phyloP scores from a whole-genome alignment of 2,888 invertebrate species.

The Dasypolia templi region DNA sequence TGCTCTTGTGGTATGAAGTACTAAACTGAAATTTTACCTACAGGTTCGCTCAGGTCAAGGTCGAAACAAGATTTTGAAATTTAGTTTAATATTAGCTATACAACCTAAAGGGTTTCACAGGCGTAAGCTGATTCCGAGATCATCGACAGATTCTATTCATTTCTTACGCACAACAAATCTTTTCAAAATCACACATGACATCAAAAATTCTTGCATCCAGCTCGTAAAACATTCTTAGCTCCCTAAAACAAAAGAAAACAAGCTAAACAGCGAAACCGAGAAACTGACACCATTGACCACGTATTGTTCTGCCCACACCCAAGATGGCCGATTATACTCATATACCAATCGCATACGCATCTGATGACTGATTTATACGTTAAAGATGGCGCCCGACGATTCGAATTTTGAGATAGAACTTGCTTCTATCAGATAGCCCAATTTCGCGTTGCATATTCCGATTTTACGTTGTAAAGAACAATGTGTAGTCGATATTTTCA shows the following conservation, averaged over 20 bases:
- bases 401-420: conserved; percentile 60
- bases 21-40: conserved; percentile 2
- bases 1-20: conserved; percentile 17
- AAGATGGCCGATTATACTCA: conserved; percentile 74
- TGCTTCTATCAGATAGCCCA: conserved; percentile 53
- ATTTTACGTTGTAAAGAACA: conserved; percentile 2
- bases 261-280: conserved; percentile 53
- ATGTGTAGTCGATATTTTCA: background rate
- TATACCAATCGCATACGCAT: conserved; percentile 65
- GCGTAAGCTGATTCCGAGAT: background rate
- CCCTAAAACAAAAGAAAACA: conserved; percentile 57
- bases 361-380: conserved; percentile 72
- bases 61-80: background rate
- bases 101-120: background rate
- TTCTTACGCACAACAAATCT: background rate
- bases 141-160: background rate
- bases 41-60: conserved; percentile 16
- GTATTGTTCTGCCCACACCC: conserved; percentile 79
- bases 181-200: conserved; percentile 52
- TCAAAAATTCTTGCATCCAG: conserved; percentile 41
- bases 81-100: no score
- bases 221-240: conserved; percentile 55
- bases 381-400: conserved; percentile 64
- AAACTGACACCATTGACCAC: conserved; percentile 61
- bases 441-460: conserved; percentile 40